phyloP scores from a whole-genome alignment of 2,888 invertebrate genomes.

The Dolichomitus sp. region DNA sequence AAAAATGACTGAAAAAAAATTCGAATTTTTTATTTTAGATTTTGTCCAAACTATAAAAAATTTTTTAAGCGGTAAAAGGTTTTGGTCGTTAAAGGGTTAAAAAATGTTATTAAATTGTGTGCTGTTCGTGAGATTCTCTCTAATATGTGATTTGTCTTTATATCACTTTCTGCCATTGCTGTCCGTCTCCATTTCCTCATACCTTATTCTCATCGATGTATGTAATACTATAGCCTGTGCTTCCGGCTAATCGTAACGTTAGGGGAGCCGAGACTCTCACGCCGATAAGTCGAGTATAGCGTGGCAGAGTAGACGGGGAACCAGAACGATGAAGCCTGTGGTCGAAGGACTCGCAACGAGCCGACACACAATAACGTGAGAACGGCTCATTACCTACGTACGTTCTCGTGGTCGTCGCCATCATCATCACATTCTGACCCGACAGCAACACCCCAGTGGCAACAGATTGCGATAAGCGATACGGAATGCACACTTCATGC shows the following conservation, averaged over 20 bases:
- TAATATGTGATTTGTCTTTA: not conserved
- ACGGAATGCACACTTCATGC: slow-evolving; percentile 40
- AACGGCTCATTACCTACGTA: slow-evolving; percentile 52
- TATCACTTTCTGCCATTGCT: not conserved
- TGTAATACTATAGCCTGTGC: slow-evolving; percentile 26
- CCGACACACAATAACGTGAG: slow-evolving; percentile 60
- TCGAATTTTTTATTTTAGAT: no score
- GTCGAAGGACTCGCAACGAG: slow-evolving; percentile 52
- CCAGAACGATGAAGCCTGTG: slow-evolving; percentile 6
- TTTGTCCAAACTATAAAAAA: no score
- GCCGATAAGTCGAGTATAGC: slow-evolving; percentile 41
- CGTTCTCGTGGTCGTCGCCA: slow-evolving; percentile 34
- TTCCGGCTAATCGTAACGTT: slow-evolving; percentile 52
- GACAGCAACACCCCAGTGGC: slow-evolving; percentile 25
- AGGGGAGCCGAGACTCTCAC: slow-evolving; percentile 48
- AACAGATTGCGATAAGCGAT: slow-evolving; percentile 50
- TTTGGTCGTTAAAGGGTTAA: not conserved
- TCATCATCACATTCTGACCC: slow-evolving; percentile 39
- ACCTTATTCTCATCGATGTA: slow-evolving; percentile 11
- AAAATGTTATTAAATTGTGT: not conserved
- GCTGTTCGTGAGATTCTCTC: not conserved
- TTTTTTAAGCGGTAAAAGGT: no score
- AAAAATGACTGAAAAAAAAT: no score
- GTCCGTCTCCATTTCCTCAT: slow-evolving; percentile 4
- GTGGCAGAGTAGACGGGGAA: slow-evolving; percentile 8